Base-by-base conservation (phyloP, 2,888 invertebrate species). In the Cepaea hortensis region DNA sequence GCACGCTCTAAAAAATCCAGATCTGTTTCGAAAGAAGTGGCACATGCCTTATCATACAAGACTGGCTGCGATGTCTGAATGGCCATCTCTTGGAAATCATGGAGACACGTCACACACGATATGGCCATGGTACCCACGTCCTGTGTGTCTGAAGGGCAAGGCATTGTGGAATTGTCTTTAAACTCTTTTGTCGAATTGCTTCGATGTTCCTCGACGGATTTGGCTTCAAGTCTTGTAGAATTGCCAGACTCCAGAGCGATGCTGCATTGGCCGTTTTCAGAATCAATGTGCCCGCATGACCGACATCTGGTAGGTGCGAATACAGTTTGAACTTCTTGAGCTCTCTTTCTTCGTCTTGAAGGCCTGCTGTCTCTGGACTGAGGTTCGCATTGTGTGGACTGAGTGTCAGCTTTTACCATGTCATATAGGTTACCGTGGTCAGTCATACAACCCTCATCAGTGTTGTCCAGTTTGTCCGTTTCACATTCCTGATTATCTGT, bases 121-220 rank as follows among this genome's bases (percentile, higher is more conserved):
- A 91, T 82, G 0, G 91, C 91, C 91, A 91, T 91, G 46, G 92
- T 91, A 9, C 90, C 90, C 20, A 89, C 89, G n/a, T 91, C 91
- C 6, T 88, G 88, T 3, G 90, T 91, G 62, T 87, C 23, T 20
- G 65, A 20, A 55, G 89, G 88, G 1, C 90, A 90, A 3, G 91
- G 90, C 68, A 90, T 91, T 3, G 90, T 88, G 3, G 87, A 87
- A 68, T 84, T 89, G 85, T 88, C 88, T n/a, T 87, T 86, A 81
- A 87, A 87, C 48, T 77, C 86, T 79, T 88, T 89, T 15, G 46
- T 65, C 15, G 55, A 65, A 7, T n/a, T 0, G 6, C 55, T 1
- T n/a, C 20, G n/a, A 9, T 23, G 50, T 18, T 76, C 46, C 2
- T 46, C 76, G 3, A 20, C 9, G 5, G 65, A 13, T 46, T 46